phyloP scores from a whole-genome alignment of 1,140 invertebrate species.

The Elymnias hypermnestra region DNA sequence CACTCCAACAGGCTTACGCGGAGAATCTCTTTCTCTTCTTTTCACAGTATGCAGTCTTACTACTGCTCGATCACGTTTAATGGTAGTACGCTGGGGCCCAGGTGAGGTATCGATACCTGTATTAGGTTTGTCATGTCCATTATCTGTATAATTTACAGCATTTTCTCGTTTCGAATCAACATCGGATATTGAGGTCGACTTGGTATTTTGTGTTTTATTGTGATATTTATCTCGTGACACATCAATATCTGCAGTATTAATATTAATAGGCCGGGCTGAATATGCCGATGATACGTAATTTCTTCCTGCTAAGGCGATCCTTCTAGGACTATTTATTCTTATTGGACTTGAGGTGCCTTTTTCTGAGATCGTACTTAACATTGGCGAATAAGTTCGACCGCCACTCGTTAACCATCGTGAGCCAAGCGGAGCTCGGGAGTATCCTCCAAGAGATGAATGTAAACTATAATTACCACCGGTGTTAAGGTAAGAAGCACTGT shows the following conservation, averaged over 20 bases:
- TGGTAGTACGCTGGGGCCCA: constrained; percentile 72
- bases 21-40: constrained; percentile 75
- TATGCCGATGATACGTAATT: constrained; percentile 63
- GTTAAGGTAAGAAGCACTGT: constrained; percentile 70
- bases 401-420: constrained; percentile 49
- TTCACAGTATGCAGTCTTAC: constrained; percentile 82
- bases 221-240: constrained; percentile 81
- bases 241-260: constrained; percentile 90
- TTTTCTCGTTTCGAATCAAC: constrained; percentile 24
- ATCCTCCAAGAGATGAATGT: constrained; percentile 75
- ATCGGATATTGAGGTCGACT: constrained; percentile 7
- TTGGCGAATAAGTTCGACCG: constrained; percentile 80
- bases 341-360: constrained; percentile 61
- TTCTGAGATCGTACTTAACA: constrained; percentile 85
- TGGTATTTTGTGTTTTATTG: constrained; percentile 35
- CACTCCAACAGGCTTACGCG: constrained; percentile 46
- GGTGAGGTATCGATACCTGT: constrained; percentile 60
- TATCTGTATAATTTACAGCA: constrained; percentile 33
- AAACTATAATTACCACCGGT: constrained; percentile 75
- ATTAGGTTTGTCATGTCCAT: constrained; percentile 58
- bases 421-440: constrained; percentile 51
- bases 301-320: constrained; percentile 46
- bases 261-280: constrained; percentile 78
- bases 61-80: constrained; percentile 82
- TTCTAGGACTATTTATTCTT: constrained; percentile 61